Percentiles rank a stretch among this genome's conserved stretches.
phyloP scores from a whole-genome alignment of 2,888 invertebrate genomes.

The Leptarthrus brevirostris region DNA sequence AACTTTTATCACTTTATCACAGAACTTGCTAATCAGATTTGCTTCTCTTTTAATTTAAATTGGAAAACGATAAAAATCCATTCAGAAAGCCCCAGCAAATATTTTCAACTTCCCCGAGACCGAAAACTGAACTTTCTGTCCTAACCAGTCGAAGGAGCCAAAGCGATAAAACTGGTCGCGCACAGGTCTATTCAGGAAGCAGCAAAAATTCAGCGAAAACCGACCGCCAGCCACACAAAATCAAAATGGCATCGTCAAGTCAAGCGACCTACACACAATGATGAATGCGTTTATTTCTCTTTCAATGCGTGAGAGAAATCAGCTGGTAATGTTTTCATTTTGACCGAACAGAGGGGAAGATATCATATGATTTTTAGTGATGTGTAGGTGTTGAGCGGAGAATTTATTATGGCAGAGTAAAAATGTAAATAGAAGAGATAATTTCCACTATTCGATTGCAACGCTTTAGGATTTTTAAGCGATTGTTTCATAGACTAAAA shows the following conservation, averaged over 20 bases:
- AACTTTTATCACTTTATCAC: slow-evolving; percentile 6
- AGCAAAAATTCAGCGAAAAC: slow-evolving; percentile 10
- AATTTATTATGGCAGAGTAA: no score
- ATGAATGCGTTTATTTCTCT: no score
- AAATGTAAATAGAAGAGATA: no score
- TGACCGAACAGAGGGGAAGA: slow-evolving; percentile 19
- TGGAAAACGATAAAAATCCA: neutral
- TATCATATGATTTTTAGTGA: neutral
- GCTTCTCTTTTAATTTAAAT: neutral
- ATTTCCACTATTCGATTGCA: no score
- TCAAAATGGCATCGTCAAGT: no score
- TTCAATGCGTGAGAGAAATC: slow-evolving; percentile 36
- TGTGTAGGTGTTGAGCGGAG: slow-evolving; percentile 6
- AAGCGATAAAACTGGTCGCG: slow-evolving; percentile 34
- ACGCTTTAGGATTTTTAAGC: no score
- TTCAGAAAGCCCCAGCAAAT: neutral
- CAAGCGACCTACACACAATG: slow-evolving; percentile 4
- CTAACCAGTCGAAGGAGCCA: slow-evolving; percentile 28
- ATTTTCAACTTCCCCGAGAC: neutral
- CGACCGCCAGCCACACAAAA: neutral
- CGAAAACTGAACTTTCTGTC: slow-evolving; percentile 17
- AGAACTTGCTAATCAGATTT: neutral
- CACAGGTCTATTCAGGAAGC: slow-evolving; percentile 26
- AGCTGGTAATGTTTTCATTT: slow-evolving; percentile 46
- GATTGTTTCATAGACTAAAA: no score